Evolutionary conservation across 2,888 invertebrate species (phyloP).

Genomic region (Cerastis leucographa): DNA sequence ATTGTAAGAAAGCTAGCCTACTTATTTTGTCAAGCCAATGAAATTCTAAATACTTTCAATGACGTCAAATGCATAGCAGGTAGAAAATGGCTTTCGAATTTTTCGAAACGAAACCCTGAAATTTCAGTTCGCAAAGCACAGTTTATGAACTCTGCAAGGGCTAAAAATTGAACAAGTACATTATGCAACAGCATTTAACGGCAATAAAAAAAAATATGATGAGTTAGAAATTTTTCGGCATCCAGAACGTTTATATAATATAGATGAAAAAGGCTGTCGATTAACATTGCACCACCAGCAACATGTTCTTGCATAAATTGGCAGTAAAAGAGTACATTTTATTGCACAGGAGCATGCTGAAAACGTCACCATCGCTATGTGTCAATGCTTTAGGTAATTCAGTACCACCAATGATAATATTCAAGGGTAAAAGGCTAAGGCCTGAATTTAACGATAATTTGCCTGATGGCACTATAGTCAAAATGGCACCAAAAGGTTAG

Average conservation of each 20-base stretch:
- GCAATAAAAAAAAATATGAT: too few species aligned
- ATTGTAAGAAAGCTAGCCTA: too few species aligned
- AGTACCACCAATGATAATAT: conserved; percentile 56
- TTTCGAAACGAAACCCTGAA: conserved; percentile 43
- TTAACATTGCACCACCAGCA: too few species aligned
- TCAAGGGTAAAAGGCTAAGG: neutral
- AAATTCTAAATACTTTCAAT: conserved; percentile 48
- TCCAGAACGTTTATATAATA: too few species aligned
- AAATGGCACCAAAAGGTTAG: neutral
- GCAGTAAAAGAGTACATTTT: too few species aligned
- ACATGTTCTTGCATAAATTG: too few species aligned
- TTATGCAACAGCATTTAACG: too few species aligned
- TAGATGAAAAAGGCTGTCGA: too few species aligned
- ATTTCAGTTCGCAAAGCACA: conserved; percentile 43
- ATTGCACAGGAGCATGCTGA: conserved; percentile 61
- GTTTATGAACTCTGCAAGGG: conserved; percentile 51
- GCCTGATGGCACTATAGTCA: neutral
- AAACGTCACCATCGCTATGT: conserved; percentile 63
- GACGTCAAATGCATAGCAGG: conserved; percentile 35
- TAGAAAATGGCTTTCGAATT: conserved; percentile 45
- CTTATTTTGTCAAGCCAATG: too few species aligned
- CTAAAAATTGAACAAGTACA: too few species aligned
- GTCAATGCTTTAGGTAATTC: conserved; percentile 37
- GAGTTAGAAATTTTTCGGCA: too few species aligned
- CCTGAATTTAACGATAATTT: neutral